Base-by-base conservation (phyloP, 2,797 vertebrate species). In the Neostethus bicornis region DNA sequence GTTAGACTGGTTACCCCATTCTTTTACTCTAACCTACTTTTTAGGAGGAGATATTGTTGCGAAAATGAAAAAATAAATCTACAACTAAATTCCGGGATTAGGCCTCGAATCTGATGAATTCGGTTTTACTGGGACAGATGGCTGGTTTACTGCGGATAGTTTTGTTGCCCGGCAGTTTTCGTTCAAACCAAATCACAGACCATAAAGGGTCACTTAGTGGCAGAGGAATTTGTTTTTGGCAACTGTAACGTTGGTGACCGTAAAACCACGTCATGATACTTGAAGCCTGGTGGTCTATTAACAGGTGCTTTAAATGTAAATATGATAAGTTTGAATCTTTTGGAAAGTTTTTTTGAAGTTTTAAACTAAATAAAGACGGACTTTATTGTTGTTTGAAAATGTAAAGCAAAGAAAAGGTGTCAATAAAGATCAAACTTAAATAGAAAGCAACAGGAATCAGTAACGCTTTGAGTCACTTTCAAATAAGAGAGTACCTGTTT, bases 171-270 rank as follows among this genome's bases (percentile, higher is more conserved):
- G 80, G 87, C 85, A 87, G 81, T 90, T 79, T 85, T 70, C 47
- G 61, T 65, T 73, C 82, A 89, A 89, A 89, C 86, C 79, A 85
- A 89, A 88, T 90, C 89, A 90, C 70, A 85, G 74, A 85, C 79
- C 81, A 84, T 89, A 89, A 92, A 89, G 79, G 85, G 87, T 90
- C 89, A 88, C 85, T 91, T 87, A 87, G 87, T 80, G 69, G 81
- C 58, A 69, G 74, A 32, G 84, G 86, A 89, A 90, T 89, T 83
- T 90, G 77, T 72, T 89, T 89, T 85, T 71, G 59, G 77, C 79
- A 64, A 63, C 45, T 46, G 84, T 73, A 67, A 73, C 69, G 67
- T 80, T 57, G 54, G 80, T 73, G 81, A 77, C 71, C 69, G 48
- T 63, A 56, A 56, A 31, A 52, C 63, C 48, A 34, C 55, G 56